Conservation (phyloP, 1,140 invertebrate genomes). For the Caenorhabditis latens region DNA sequence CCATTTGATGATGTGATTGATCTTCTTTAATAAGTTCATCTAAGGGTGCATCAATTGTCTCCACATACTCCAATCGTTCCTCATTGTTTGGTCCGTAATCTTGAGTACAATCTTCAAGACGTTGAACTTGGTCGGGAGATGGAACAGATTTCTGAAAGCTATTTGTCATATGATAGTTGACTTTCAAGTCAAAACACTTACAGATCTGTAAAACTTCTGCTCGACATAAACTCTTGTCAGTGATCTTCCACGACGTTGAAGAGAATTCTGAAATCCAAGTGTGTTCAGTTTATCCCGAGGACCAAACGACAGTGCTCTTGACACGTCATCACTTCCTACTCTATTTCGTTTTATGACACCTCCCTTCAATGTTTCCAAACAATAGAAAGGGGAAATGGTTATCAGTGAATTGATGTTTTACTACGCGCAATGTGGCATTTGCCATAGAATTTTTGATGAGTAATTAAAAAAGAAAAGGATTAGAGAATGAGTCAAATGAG, state of each 20-base stretch:
- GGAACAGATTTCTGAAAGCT: constrained; percentile 51
- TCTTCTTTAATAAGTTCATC: constrained; percentile 40
- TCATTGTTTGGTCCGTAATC: constrained; percentile 48
- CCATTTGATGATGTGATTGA: constrained; percentile 36
- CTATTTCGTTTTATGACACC: constrained; percentile 21
- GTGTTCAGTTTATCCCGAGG: neutral
- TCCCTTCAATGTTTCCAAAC: constrained; percentile 5
- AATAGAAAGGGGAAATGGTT: neutral
- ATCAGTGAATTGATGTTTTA: constrained; percentile 45
- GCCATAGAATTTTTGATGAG: constrained; percentile 10
- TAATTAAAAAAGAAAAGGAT: constrained; percentile 15
- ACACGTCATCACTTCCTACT: neutral
- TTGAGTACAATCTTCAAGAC: constrained; percentile 37
- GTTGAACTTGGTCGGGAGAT: constrained; percentile 29
- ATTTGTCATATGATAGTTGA: neutral
- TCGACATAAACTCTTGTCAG: constrained; percentile 55
- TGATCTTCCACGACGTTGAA: constrained; percentile 46
- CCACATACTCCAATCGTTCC: constrained; percentile 45
- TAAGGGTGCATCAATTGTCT: constrained; percentile 33
- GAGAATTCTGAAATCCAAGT: neutral
- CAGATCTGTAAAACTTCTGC: constrained; percentile 44
- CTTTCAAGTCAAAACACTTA: neutral
- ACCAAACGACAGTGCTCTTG: neutral
- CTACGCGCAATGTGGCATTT: constrained; percentile 42
- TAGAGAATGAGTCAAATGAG: constrained; percentile 19